Evolutionary conservation across 1,140 invertebrate genomes (phyloP), one percentile per base, ranked within the genome.

Genomic region (Nymphalis io): DNA sequence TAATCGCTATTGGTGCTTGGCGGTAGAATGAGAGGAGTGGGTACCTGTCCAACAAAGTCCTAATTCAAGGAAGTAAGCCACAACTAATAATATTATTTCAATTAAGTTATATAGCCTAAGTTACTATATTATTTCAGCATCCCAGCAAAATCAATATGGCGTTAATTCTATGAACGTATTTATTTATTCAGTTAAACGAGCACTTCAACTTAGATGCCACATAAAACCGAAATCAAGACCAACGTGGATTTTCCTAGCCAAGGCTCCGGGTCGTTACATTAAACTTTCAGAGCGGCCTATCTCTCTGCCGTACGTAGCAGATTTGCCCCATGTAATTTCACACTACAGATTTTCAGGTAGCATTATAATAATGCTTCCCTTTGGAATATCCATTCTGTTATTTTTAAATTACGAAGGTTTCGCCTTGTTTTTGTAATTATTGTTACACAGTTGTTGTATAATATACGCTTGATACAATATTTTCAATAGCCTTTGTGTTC

Each of bases 291-390:
- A 75, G 72, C 68, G 67, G 79, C 80, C 77, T 79, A 81, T 80
- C 75, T 78, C 73, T 58, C 75, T 70, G 68, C 67, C 70, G 70
- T 85, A 71, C 78, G 74, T 60, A 71, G 73, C 78, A 70, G 74
- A 82, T 83, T 80, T 74, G 80, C 77, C 77, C 72, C 72, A 78
- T 79, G 78, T 87, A 83, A 85, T 85, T 87, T 85, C 79, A 84
- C 81, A 82, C 79, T 83, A 80, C 79, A 81, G 82, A 81, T 85
- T 85, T 81, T 77, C 74, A 79, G 73, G 72, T 77, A 78, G 79
- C 72, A 64, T 70, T 48, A 66, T 80, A 81, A 81, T 83, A 79
- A 81, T 79, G 74, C 70, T 79, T 40, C 70, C 57, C 63, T 57
- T 55, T 38, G 58, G 69, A 66, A 66, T 66, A 64, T 60, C 27